Percentiles rank a stretch among this genome's conserved stretches.
phyloP scores from a whole-genome alignment of 2,888 invertebrate species.

The Crossocerus cetratus region DNA sequence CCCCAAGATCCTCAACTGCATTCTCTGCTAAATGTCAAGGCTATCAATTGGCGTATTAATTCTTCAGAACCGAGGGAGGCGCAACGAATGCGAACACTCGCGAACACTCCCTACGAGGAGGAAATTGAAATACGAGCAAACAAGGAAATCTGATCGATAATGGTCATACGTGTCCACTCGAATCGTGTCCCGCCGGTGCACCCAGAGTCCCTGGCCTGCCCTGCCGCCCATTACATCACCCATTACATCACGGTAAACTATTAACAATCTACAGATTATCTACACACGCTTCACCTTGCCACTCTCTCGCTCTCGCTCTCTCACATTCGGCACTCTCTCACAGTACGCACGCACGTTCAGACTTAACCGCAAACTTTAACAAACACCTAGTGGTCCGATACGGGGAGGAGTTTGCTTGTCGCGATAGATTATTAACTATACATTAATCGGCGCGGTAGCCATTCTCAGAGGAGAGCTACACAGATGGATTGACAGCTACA shows the following conservation, averaged over 20 bases:
- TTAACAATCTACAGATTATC: slow-evolving; percentile 58
- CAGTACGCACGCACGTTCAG: slow-evolving; percentile 39
- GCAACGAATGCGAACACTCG: too few species aligned
- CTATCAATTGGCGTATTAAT: too few species aligned
- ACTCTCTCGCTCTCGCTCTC: too few species aligned
- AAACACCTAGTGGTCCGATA: slow-evolving; percentile 63
- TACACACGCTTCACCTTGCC: slow-evolving; percentile 38
- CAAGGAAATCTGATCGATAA: slow-evolving; percentile 8
- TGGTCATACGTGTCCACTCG: slow-evolving; percentile 11
- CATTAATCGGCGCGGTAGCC: slow-evolving; percentile 51
- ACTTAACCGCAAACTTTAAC: slow-evolving; percentile 59
- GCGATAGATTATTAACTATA: slow-evolving; percentile 54
- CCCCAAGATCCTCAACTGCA: slow-evolving; percentile 1
- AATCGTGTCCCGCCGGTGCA: neutral
- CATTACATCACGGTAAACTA: slow-evolving; percentile 39
- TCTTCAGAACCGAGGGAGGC: too few species aligned
- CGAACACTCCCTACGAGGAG: too few species aligned
- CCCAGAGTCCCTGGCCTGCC: neutral
- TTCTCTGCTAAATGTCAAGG: too few species aligned
- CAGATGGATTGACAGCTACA: neutral
- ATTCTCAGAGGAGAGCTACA: slow-evolving; percentile 49
- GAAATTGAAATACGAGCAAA: neutral
- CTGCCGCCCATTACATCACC: slow-evolving; percentile 26
- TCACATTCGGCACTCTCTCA: slow-evolving; percentile 26
- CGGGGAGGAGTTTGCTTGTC: slow-evolving; percentile 51